Evolutionary conservation across 2,113 vertebrate genomes (phyloP).

Genomic region (Tragelaphus scriptus): DNA sequence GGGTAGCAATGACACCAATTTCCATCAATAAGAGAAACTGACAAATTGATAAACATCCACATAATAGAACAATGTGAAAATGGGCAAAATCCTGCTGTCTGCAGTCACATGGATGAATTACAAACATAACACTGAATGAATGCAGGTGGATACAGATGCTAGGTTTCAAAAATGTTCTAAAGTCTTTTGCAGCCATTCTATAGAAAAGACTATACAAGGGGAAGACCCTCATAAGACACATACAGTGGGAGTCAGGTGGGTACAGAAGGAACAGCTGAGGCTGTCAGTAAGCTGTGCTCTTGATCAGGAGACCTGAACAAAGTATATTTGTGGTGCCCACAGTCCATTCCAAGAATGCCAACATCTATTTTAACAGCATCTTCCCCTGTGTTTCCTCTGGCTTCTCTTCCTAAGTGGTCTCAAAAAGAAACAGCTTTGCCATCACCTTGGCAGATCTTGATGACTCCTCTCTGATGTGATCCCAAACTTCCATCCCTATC

Average conservation of each 20-base stretch:
- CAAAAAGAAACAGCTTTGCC: not conserved
- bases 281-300: not conserved
- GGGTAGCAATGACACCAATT: not conserved
- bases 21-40: not conserved
- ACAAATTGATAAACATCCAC: not conserved
- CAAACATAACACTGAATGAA: not conserved
- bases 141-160: not conserved
- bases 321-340: not conserved
- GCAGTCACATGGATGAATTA: not conserved
- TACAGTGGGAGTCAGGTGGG: accelerated
- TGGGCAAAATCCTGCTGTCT: not conserved
- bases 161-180: not conserved
- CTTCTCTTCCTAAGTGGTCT: not conserved
- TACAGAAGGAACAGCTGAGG: not conserved
- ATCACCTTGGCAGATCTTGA: not conserved
- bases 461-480: not conserved
- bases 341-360: not conserved
- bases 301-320: not conserved
- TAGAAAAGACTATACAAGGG: not conserved
- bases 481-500: not conserved
- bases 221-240: not conserved
- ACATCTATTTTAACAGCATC: not conserved
- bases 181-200: not conserved
- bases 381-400: not conserved
- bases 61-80: not conserved